These are phyloP conservation scores for Syngnathus scovelli DNA, from an alignment of 2,113 vertebrate genomes.

Conservation along the genomic window DNA sequence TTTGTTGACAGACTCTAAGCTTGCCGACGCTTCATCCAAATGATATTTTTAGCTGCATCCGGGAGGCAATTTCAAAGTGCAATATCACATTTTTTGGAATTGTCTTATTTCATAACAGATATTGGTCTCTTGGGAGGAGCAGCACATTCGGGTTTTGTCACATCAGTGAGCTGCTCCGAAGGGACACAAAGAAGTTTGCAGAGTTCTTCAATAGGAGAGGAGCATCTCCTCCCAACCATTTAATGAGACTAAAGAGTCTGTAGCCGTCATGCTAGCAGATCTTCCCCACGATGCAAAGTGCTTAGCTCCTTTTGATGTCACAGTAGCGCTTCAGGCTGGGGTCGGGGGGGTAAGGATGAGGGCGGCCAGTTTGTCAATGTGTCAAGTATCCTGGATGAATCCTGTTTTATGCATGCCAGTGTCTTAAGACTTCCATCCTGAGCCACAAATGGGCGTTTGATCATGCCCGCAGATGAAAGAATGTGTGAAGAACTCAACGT, in stretches of 20 bases:
- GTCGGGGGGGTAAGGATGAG: conserved; percentile 54
- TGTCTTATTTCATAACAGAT: conserved; percentile 8
- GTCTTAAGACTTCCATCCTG: conserved; percentile 54
- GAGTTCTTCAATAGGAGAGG: conserved; percentile 60
- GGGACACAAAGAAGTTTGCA: conserved; percentile 49
- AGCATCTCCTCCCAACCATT: conserved; percentile 58
- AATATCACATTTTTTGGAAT: conserved; percentile 53
- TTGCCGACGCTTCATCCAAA: conserved; percentile 18
- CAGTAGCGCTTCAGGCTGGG: conserved; percentile 58
- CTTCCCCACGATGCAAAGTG: conserved; percentile 71
- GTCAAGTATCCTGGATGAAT: conserved; percentile 27
- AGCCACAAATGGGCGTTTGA: conserved; percentile 63
- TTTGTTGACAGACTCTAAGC: background rate
- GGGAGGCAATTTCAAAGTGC: conserved; percentile 36
- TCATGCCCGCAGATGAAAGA: conserved; percentile 68
- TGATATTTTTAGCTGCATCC: conserved; percentile 26
- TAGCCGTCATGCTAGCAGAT: conserved; percentile 67
- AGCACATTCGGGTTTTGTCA: conserved; percentile 24
- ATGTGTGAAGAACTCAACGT: conserved; percentile 65
- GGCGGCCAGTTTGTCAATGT: conserved; percentile 53
- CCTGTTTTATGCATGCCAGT: conserved; percentile 10
- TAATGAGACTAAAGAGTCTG: conserved; percentile 71
- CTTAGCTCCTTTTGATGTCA: conserved; percentile 72
- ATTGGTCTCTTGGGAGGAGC: background rate
- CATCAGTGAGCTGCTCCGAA: conserved; percentile 35